Percentiles rank a stretch among this genome's conserved stretches.
Evolutionary conservation across 1,140 invertebrate species (phyloP).

Genomic region (Drosophila jambulina): DNA sequence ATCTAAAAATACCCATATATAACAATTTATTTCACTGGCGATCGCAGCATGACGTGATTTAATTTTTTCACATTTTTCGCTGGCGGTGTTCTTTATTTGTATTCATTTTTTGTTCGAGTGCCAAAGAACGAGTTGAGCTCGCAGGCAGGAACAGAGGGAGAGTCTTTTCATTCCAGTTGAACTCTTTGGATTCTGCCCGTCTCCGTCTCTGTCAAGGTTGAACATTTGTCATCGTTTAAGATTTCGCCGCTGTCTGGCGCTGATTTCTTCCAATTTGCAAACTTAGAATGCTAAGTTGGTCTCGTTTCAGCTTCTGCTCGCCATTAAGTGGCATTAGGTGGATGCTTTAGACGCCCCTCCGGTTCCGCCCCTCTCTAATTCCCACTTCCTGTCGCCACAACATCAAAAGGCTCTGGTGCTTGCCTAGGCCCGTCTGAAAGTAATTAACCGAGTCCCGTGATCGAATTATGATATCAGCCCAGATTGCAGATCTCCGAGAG

Average conservation of each 20-base stretch:
- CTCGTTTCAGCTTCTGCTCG: constrained; percentile 1
- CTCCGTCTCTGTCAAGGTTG: constrained; percentile 58
- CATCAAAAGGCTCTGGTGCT: constrained; percentile 30
- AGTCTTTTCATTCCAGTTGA: constrained; percentile 15
- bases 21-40: constrained; percentile 55
- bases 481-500: constrained; percentile 16
- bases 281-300: constrained; percentile 62
- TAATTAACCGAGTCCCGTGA: constrained; percentile 56
- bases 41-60: constrained; percentile 59
- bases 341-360: neutral
- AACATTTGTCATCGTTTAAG: constrained; percentile 71
- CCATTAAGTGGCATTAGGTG: constrained; percentile 64
- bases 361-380: constrained; percentile 38
- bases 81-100: constrained; percentile 11
- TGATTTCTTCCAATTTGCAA: constrained; percentile 78
- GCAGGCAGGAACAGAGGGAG: neutral
- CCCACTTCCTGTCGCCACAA: constrained; percentile 48
- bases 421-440: neutral
- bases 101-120: constrained; percentile 12
- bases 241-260: constrained; percentile 51
- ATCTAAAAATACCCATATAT: constrained; percentile 61
- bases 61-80: constrained; percentile 43
- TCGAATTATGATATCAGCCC: constrained; percentile 70
- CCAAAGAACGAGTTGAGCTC: constrained; percentile 42
- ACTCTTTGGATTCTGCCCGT: constrained; percentile 24